Conservation (phyloP, 2,113 vertebrate genomes). For the Bufo bufo region DNA sequence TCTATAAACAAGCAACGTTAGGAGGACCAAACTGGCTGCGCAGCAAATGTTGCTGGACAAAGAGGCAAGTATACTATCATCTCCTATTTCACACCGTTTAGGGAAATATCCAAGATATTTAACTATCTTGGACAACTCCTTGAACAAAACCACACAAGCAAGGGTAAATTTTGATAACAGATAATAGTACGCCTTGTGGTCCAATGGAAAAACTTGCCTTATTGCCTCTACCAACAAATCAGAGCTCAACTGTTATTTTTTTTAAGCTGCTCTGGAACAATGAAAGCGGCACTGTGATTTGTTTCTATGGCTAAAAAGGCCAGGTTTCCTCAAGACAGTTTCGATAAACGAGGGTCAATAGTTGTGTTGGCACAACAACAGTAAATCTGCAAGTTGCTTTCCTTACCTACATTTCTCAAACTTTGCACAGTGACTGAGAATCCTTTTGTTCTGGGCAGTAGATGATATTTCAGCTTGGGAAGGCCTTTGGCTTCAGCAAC, state of each 20-base stretch:
- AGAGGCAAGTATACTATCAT: too few species aligned
- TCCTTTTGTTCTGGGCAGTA: conserved; percentile 94
- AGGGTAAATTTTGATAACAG: too few species aligned
- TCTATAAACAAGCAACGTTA: too few species aligned
- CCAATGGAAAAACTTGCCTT: neutral
- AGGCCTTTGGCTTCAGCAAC: conserved; percentile 93
- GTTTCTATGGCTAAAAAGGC: neutral
- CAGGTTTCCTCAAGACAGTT: neutral
- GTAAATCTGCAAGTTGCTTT: conserved; percentile 47
- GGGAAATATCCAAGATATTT: too few species aligned
- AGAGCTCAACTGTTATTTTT: neutral
- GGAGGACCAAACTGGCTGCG: too few species aligned
- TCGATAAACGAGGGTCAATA: neutral
- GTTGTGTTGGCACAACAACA: neutral
- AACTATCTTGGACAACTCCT: too few species aligned
- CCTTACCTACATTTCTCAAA: conserved; percentile 92
- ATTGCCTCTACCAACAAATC: neutral
- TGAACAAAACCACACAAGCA: too few species aligned
- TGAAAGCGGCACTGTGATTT: neutral
- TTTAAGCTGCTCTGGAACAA: too few species aligned
- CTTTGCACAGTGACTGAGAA: conserved; percentile 90
- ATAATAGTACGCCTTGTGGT: neutral
- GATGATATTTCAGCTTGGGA: conserved; percentile 91
- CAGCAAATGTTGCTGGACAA: too few species aligned
- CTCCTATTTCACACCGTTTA: too few species aligned